Evolutionary conservation across 2,888 invertebrate genomes (phyloP).

Genomic region (Melikaiella ostensackeni): DNA sequence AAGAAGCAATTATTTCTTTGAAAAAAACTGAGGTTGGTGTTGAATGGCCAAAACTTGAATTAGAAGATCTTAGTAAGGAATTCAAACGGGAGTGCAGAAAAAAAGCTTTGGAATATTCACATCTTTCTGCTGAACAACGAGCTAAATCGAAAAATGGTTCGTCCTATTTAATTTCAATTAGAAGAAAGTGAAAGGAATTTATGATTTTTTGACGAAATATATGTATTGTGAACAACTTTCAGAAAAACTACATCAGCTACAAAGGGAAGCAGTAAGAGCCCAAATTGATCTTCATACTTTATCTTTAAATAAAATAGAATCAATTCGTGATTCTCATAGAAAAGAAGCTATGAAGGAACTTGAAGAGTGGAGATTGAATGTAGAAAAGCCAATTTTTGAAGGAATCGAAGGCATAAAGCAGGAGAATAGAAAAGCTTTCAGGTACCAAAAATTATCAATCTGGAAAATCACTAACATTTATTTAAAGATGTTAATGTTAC

Average conservation of each 20-base stretch:
- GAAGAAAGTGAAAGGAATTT: neutral
- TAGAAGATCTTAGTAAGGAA: slow-evolving; percentile 79
- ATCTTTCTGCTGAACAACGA: slow-evolving; percentile 79
- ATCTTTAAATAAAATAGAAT: slow-evolving; percentile 82
- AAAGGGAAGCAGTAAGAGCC: slow-evolving; percentile 81
- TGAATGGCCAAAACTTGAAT: slow-evolving; percentile 80
- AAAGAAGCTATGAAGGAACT: slow-evolving; percentile 83
- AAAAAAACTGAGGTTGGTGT: slow-evolving; percentile 79
- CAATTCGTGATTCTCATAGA: slow-evolving; percentile 81
- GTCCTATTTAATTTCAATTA: slow-evolving; percentile 16
- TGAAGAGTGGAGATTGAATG: slow-evolving; percentile 80
- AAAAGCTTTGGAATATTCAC: slow-evolving; percentile 80
- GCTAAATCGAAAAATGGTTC: slow-evolving; percentile 78
- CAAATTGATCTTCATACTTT: slow-evolving; percentile 81
- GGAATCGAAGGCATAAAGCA: slow-evolving; percentile 57
- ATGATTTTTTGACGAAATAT: neutral
- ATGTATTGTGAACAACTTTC: slow-evolving; percentile 44
- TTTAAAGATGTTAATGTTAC: neutral
- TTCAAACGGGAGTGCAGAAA: slow-evolving; percentile 81
- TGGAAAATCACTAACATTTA: too few relatives aligned
- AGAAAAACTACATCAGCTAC: slow-evolving; percentile 79
- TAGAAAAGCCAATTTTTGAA: slow-evolving; percentile 62
- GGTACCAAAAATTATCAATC: slow-evolving; percentile 51
- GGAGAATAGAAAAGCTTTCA: slow-evolving; percentile 66
- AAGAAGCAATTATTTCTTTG: slow-evolving; percentile 83